A percentile compares a stretch with the other conserved stretches of the same genome.
These are phyloP conservation scores for Nymphalis urticae DNA, from an alignment of 2,888 invertebrate species.

Conservation along the genomic window DNA sequence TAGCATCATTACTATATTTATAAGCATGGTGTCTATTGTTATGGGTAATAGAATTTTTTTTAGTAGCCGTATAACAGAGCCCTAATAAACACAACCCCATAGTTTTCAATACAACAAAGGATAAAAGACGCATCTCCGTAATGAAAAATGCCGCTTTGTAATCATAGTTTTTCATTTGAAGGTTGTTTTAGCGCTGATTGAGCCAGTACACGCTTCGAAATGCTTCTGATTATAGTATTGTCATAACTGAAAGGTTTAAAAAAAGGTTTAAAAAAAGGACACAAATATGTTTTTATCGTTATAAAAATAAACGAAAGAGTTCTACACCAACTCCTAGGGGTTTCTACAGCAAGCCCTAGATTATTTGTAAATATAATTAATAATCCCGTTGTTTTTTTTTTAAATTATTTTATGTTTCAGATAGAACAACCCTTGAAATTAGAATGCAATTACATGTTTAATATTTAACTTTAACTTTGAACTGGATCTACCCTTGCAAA, in stretches of 20 bases:
- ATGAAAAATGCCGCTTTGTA: slow-evolving; percentile 25
- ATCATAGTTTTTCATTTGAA: slow-evolving; percentile 14
- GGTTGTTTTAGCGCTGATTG: slow-evolving; percentile 4
- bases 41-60: background rate
- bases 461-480: too few relatives aligned
- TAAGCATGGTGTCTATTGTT: too few relatives aligned
- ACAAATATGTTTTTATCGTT: background rate
- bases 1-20: too few relatives aligned
- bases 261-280: too few relatives aligned
- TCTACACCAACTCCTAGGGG: background rate
- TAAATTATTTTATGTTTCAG: too few relatives aligned
- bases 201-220: background rate
- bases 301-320: background rate
- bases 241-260: background rate
- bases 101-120: slow-evolving; percentile 8
- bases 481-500: too few relatives aligned
- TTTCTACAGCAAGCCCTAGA: too few relatives aligned
- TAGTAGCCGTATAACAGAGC: background rate
- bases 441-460: too few relatives aligned
- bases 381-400: too few relatives aligned
- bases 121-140: slow-evolving; percentile 19
- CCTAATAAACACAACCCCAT: background rate
- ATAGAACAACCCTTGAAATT: too few relatives aligned
- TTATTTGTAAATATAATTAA: too few relatives aligned
- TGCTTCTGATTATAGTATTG: background rate